Evolutionary conservation across 2,797 vertebrate genomes (phyloP).

Genomic region (Sebastes iracundus): DNA sequence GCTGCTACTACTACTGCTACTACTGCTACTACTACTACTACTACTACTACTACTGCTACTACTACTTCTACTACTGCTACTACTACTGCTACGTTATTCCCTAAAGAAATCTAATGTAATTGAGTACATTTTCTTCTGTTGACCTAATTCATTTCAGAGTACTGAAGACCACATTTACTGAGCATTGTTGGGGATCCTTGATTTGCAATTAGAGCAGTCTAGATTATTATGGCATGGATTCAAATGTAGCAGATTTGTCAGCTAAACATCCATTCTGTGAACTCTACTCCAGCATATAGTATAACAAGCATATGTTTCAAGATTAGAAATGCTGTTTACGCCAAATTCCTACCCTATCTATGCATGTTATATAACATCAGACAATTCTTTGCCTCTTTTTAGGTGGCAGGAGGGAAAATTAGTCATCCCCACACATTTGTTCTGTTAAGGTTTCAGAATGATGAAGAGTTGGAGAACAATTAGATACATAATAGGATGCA

Average conservation of each 20-base stretch:
- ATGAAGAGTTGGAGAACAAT: background rate
- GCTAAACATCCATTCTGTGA: background rate
- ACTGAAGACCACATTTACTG: background rate
- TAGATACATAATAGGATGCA: background rate
- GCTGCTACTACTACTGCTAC: accelerated
- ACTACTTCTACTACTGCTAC: no score
- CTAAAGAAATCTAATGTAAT: no score
- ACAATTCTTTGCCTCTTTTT: no score
- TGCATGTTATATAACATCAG: background rate
- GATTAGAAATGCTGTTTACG: background rate
- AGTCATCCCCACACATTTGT: background rate
- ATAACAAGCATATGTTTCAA: background rate
- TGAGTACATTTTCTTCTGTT: no score
- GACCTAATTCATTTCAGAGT: no score
- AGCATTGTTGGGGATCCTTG: background rate
- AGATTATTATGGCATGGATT: background rate
- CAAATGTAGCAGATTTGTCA: background rate
- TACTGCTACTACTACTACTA: accelerated
- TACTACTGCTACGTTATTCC: no score
- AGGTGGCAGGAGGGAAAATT: no score
- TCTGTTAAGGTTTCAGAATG: background rate
- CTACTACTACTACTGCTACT: accelerated
- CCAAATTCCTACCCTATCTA: background rate
- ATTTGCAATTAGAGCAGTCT: background rate
- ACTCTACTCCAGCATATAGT: background rate